These are phyloP conservation scores for Ondatra zibethicus DNA, from an alignment of 2,113 vertebrate species.

Conservation along the genomic window DNA sequence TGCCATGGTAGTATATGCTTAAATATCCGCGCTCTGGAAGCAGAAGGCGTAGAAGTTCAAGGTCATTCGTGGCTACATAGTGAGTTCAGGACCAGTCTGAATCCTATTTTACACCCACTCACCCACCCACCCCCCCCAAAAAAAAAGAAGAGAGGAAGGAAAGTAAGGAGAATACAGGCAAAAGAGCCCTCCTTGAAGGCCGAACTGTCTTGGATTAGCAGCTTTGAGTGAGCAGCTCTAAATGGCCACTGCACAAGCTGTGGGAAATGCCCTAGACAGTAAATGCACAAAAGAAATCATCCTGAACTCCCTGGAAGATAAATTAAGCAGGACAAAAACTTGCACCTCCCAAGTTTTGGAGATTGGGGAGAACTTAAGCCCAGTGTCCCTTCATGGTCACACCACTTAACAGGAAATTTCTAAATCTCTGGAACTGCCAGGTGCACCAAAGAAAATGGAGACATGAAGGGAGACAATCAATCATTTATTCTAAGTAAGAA, in stretches of 20 bases:
- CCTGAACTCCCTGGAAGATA: background rate
- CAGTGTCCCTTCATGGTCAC: background rate
- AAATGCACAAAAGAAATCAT: background rate
- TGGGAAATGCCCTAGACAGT: background rate
- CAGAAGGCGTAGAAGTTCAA: background rate
- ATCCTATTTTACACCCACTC: background rate
- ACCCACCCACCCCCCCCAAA: background rate
- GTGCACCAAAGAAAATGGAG: conserved; percentile 43
- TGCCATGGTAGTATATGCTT: background rate
- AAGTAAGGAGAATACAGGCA: background rate
- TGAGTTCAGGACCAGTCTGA: background rate
- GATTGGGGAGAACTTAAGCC: background rate
- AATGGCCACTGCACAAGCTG: background rate
- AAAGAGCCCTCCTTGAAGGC: background rate
- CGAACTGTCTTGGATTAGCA: background rate
- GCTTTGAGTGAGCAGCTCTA: background rate
- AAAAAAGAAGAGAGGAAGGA: background rate
- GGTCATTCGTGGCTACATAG: background rate
- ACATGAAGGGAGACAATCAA: background rate
- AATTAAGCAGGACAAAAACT: background rate
- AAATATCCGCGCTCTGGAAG: background rate
- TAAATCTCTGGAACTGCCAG: background rate
- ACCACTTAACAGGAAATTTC: conserved; percentile 11
- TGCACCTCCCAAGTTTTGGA: conserved; percentile 11
- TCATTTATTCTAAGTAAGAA: conserved; percentile 56